Evolutionary conservation across 2,888 invertebrate genomes (phyloP).

Genomic region (Drosophila infuscata): DNA sequence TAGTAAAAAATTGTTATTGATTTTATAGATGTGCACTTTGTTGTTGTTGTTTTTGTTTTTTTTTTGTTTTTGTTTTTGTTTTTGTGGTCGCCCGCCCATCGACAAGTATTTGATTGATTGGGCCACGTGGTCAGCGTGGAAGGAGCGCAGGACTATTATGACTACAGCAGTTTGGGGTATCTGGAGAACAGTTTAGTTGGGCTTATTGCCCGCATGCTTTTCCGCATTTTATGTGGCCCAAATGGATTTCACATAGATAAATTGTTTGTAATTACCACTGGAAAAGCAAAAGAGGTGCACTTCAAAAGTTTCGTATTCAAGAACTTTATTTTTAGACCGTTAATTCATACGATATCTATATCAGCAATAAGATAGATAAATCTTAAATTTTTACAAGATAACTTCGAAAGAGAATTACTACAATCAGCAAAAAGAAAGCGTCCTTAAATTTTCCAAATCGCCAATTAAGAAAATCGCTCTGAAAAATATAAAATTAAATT

Average conservation of each 20-base stretch:
- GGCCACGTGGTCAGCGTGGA: constrained; percentile 7
- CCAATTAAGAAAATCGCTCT: no score
- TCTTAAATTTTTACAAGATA: no score
- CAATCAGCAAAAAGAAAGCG: no score
- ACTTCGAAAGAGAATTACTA: no score
- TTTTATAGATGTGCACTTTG: constrained; percentile 44
- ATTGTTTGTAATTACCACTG: constrained; percentile 24
- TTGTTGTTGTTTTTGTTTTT: constrained; percentile 1
- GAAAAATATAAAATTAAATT: no score
- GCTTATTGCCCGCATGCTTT: constrained; percentile 21
- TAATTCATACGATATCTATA: not conserved
- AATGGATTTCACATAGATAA: constrained; percentile 23
- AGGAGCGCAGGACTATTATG: not conserved
- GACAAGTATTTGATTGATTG: constrained; percentile 60
- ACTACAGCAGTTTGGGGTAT: constrained; percentile 7
- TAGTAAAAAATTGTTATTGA: constrained; percentile 42
- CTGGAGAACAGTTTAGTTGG: constrained; percentile 18
- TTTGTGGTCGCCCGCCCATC: constrained; percentile 19
- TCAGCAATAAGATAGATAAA: no score
- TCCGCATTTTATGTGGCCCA: constrained; percentile 19
- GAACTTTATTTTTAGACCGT: not conserved
- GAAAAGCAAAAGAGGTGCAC: not conserved
- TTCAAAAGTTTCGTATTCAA: not conserved
- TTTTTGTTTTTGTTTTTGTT: not conserved
- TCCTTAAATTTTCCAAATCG: no score